A percentile compares a stretch with the other conserved stretches of the same genome.
These are phyloP conservation scores for Umimayanthus chanpuru DNA, from an alignment of 92 coral and sea anemone genomes.

Conservation along the genomic window DNA sequence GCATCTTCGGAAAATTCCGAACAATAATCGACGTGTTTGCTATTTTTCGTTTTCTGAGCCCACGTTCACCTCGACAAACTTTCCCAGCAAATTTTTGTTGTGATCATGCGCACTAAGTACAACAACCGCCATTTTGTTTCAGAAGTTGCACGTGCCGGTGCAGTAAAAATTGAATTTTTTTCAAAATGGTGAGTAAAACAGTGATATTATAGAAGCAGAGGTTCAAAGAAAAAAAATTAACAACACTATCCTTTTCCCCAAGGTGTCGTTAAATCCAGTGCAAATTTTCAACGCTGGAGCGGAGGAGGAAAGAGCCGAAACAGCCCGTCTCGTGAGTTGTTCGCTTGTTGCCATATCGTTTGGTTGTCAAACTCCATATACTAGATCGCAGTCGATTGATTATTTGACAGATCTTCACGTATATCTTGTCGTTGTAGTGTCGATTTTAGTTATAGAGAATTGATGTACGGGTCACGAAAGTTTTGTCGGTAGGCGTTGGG, in stretches of 20 bases:
- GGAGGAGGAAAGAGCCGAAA: slow-evolving; percentile 97
- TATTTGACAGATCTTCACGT: not conserved
- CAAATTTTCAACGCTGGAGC: slow-evolving; percentile 96
- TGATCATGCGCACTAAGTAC: slow-evolving; percentile 58
- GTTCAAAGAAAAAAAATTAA: not conserved
- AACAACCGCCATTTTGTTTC: slow-evolving; percentile 63
- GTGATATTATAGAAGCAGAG: not conserved
- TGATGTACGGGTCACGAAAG: not conserved
- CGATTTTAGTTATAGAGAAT: not conserved
- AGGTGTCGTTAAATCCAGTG: slow-evolving; percentile 98
- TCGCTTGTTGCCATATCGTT: slow-evolving; percentile 17
- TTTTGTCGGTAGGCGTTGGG: not conserved
- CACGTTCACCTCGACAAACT: not conserved
- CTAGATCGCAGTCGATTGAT: not conserved
- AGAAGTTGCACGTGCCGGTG: slow-evolving; percentile 73
- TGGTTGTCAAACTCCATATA: not conserved
- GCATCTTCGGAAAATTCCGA: slow-evolving; percentile 24
- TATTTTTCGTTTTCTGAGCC: not conserved
- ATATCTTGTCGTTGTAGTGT: not conserved
- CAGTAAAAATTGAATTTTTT: slow-evolving; percentile 32
- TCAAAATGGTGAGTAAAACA: slow-evolving; percentile 73
- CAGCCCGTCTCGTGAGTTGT: slow-evolving; percentile 88
- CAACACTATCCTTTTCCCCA: slow-evolving; percentile 15
- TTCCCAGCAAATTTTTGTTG: not conserved
- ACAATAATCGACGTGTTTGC: not conserved